Evolutionary conservation across 1,140 invertebrate genomes (phyloP).

Genomic region (Drosophila elegans): DNA sequence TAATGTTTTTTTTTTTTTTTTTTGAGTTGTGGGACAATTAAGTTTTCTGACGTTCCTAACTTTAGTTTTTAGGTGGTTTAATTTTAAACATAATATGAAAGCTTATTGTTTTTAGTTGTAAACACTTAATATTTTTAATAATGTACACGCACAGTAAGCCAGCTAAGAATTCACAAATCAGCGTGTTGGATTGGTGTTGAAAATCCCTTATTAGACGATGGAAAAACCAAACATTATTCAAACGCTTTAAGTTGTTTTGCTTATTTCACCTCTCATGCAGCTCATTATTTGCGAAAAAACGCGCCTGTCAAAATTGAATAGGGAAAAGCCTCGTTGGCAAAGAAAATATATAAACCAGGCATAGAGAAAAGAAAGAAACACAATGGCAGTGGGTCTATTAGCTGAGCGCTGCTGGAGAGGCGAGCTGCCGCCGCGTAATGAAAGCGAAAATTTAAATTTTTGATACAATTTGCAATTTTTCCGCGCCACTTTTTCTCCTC

Average conservation of each 20-base stretch:
- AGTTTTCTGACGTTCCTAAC: no score
- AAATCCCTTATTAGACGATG: background rate
- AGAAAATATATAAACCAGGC: constrained; percentile 30
- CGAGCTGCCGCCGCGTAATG: constrained; percentile 66
- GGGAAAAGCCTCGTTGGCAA: constrained; percentile 60
- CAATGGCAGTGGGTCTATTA: constrained; percentile 74
- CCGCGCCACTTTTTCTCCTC: constrained; percentile 16
- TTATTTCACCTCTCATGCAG: constrained; percentile 55
- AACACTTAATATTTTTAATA: no score
- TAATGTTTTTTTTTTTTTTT: constrained; percentile 16
- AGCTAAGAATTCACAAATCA: background rate
- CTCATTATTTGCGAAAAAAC: constrained; percentile 78
- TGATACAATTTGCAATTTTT: constrained; percentile 82
- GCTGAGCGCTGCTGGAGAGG: constrained; percentile 48
- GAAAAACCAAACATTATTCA: constrained; percentile 19
- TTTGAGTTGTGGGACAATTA: no score
- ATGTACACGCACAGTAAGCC: background rate
- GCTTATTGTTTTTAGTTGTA: background rate
- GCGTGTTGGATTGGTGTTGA: background rate
- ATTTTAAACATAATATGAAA: no score
- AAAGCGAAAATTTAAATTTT: constrained; percentile 82
- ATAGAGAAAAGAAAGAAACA: constrained; percentile 57
- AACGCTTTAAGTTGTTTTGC: constrained; percentile 51
- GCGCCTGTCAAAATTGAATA: constrained; percentile 81
- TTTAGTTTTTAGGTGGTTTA: no score